These are phyloP conservation scores for Eciton burchellii DNA, from an alignment of 1,140 invertebrate species.

Conservation along the genomic window DNA sequence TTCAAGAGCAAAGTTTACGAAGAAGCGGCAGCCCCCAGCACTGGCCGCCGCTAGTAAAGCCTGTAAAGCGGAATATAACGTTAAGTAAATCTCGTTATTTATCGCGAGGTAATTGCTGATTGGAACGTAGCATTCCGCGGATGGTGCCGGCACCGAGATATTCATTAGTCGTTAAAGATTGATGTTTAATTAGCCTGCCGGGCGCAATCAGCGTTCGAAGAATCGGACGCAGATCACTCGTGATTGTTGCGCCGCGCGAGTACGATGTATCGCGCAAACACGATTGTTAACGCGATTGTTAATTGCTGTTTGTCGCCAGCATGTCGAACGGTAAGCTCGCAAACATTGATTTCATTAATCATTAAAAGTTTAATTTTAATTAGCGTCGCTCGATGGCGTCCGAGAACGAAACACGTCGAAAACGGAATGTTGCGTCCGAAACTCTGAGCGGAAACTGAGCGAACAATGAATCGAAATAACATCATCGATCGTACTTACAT, in stretches of 20 bases:
- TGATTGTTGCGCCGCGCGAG: neutral
- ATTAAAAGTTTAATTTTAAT: conserved; percentile 19
- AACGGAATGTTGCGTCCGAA: neutral
- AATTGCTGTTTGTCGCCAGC: neutral
- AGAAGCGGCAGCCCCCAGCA: neutral
- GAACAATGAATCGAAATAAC: neutral
- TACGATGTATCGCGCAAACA: neutral
- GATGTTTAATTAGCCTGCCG: conserved; percentile 1
- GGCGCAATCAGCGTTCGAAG: neutral
- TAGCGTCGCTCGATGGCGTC: neutral
- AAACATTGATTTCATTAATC: conserved; percentile 1
- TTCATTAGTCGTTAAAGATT: conserved; percentile 7
- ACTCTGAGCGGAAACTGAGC: neutral
- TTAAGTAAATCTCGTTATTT: conserved; percentile 47
- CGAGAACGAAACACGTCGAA: neutral
- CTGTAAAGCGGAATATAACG: conserved; percentile 33
- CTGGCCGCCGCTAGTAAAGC: conserved; percentile 2
- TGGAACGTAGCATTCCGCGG: neutral
- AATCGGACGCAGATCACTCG: neutral
- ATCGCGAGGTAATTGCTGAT: conserved; percentile 44
- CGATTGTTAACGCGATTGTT: neutral
- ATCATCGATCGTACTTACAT: neutral
- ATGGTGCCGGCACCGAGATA: neutral
- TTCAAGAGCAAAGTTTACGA: conserved; percentile 49
- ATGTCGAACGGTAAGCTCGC: neutral